Conservation (phyloP, 2,113 vertebrate genomes). For the Strigops habroptila region DNA sequence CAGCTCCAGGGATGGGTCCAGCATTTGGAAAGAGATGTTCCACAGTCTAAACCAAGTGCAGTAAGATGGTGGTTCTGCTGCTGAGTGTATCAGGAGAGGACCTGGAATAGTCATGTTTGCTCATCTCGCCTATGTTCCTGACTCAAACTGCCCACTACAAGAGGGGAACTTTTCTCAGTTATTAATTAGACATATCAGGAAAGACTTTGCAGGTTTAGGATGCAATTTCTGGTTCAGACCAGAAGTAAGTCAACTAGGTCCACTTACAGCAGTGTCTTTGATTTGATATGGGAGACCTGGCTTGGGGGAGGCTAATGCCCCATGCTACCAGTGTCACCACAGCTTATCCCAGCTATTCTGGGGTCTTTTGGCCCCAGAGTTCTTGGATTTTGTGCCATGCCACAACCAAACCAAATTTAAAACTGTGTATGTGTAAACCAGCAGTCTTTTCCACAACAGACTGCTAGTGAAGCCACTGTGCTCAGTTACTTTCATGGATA, state of each 20-base stretch:
- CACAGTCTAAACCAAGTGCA: not conserved
- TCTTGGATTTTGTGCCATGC: not conserved
- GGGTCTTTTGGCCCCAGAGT: not conserved
- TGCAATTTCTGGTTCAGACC: not conserved
- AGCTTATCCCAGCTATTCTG: not conserved
- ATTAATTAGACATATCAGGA: not conserved
- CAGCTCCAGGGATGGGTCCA: not conserved
- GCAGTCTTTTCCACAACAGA: not conserved
- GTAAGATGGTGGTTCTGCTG: not conserved
- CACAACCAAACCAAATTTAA: not conserved
- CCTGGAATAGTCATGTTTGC: not conserved
- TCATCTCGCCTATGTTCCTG: not conserved
- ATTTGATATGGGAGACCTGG: not conserved
- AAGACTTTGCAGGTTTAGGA: not conserved
- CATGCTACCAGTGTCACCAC: not conserved
- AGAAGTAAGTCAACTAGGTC: not conserved
- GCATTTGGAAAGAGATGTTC: not conserved
- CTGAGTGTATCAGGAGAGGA: not conserved
- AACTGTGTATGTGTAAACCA: not conserved
- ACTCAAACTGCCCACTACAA: not conserved
- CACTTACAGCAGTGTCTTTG: not conserved
- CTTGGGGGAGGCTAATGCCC: not conserved
- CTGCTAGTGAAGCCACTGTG: not conserved
- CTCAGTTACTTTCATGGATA: not conserved
- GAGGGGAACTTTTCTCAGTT: not conserved